A percentile compares a stretch with the other conserved stretches of the same genome.
phyloP scores from a whole-genome alignment of 2,888 invertebrate genomes.

The Caenorhabditis panamensis region DNA sequence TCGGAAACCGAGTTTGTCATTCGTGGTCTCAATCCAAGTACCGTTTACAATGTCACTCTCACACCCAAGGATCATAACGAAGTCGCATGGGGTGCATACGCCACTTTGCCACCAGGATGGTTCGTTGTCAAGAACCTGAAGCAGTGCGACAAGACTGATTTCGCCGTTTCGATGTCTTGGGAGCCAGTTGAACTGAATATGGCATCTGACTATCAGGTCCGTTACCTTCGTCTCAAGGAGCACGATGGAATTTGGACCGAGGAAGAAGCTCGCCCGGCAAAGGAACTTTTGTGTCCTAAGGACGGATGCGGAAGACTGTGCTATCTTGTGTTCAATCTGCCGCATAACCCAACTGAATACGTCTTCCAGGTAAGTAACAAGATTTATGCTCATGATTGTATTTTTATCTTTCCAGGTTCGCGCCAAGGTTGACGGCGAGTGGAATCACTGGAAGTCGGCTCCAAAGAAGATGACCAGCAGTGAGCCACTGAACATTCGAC shows the following conservation, averaged over 20 bases:
- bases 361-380: slow-evolving; percentile 77
- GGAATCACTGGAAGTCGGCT: slow-evolving; percentile 81
- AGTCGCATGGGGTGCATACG: slow-evolving; percentile 80
- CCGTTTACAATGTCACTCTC: slow-evolving; percentile 81
- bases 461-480: slow-evolving; percentile 72
- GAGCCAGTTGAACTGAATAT: slow-evolving; percentile 78
- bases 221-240: slow-evolving; percentile 76
- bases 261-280: slow-evolving; percentile 70
- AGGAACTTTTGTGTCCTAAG: slow-evolving; percentile 70
- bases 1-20: slow-evolving; percentile 78
- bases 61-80: slow-evolving; percentile 76
- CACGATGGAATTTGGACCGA: slow-evolving; percentile 77
- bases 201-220: slow-evolving; percentile 80
- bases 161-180: slow-evolving; percentile 81
- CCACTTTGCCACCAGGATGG: slow-evolving; percentile 81
- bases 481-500: slow-evolving; percentile 72
- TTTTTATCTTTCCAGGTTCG: slow-evolving; percentile 71
- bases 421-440: slow-evolving; percentile 78
- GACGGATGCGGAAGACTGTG: slow-evolving; percentile 80
- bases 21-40: slow-evolving; percentile 77
- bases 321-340: slow-evolving; percentile 81
- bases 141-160: slow-evolving; percentile 80
- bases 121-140: slow-evolving; percentile 79
- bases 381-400: background rate
- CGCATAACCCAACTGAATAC: slow-evolving; percentile 75